Evolutionary conservation across 1,140 invertebrate genomes (phyloP), one percentile per base, ranked within the genome.

Genomic region (Brachionus paranguensis): DNA sequence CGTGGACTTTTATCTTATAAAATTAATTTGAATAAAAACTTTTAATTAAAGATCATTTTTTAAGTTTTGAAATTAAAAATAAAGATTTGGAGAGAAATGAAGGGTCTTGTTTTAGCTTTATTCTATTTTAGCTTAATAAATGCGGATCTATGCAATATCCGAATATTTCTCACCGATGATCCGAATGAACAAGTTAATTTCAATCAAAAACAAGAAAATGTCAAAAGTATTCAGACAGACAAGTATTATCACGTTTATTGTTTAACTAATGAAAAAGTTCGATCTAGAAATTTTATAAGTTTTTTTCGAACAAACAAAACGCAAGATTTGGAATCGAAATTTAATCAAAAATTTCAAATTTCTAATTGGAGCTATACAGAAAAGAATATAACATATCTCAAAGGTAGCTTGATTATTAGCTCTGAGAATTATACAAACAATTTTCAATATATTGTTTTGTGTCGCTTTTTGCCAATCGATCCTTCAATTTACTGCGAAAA

Each of bases 171-270:
- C 1, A 76, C 20, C 2, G 72, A 76, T 47, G 27, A 50, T 6
- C 43, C 10, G 2, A 27, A 50, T n/a, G 72, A 76, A 76, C 20
- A 50, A 50, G 14, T 76, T 5, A 7, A 20, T 11, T 76, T 76
- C 50, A 24, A 20, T 14, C 8, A 45, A 50, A 29, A 76, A 27
- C 20, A 76, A 27, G 8, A 11, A 10, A 2, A 27, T 20, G 6
- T 12, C 10, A 14, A 27, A 24, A 50, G 11, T 6, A 50, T 76
- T 3, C 43, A 76, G 12, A 27, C 43, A 6, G 72, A 76, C 20
- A 76, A 76, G n/a, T 76, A 76, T 29, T 76, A 76, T 50, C 72
- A 76, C 27, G 45, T 76, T 29, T 47, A 50, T 24, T 76, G 72
- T 76, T 50, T 76, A 12, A 76, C 72, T 14, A 27, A 76, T 37